Percentiles rank a stretch among this genome's conserved stretches.
Evolutionary conservation across 2,113 vertebrate genomes (phyloP).

Genomic region (Bagarius yarrelli): DNA sequence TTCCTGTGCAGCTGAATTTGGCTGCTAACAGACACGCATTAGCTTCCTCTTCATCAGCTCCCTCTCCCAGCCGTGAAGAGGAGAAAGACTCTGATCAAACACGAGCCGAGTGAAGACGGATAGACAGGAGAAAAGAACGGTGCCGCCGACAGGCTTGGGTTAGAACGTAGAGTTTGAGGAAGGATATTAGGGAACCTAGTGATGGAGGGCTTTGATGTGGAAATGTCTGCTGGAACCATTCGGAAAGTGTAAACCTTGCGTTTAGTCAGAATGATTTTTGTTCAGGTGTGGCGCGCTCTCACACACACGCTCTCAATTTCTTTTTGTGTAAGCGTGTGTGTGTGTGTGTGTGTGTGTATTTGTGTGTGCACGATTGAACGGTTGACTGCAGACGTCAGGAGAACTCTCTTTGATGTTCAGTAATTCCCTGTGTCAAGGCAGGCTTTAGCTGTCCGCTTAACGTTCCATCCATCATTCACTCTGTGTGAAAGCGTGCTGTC

Average conservation of each 20-base stretch:
- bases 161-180: conserved; percentile 19
- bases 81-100: conserved; percentile 6
- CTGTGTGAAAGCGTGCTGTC: neutral
- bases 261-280: conserved; percentile 10
- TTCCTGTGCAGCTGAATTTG: conserved; percentile 42
- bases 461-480: neutral
- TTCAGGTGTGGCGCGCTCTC: conserved; percentile 3
- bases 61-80: conserved; percentile 13
- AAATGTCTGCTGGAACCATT: neutral
- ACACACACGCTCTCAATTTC: too few relatives aligned
- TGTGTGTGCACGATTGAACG: conserved; percentile 4
- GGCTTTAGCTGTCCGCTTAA: neutral
- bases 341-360: conserved; percentile 34
- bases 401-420: neutral
- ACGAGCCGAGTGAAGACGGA: neutral
- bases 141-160: neutral
- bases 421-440: neutral
- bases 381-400: neutral
- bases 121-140: conserved; percentile 1
- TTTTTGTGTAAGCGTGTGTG: neutral
- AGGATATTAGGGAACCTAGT: neutral
- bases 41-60: conserved; percentile 13
- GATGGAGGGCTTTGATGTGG: conserved; percentile 25
- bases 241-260: neutral
- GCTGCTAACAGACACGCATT: conserved; percentile 36